phyloP scores from a whole-genome alignment of 2,797 vertebrate genomes.

The Poecilia picta region DNA sequence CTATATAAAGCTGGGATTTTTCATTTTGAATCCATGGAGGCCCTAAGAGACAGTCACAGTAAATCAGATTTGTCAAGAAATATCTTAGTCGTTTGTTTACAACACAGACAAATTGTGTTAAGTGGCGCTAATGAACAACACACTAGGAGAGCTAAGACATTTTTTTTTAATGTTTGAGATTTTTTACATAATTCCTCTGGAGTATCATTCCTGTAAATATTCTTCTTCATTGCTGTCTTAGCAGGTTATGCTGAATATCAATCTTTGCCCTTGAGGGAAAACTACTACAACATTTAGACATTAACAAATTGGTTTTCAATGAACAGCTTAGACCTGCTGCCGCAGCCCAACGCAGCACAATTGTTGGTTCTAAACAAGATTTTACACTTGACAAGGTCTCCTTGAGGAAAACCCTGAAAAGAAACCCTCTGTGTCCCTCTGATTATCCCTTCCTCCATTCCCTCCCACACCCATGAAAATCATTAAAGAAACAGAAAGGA shows the following conservation, averaged over 20 bases:
- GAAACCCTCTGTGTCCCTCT: slow-evolving; percentile 62
- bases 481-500: slow-evolving; percentile 26
- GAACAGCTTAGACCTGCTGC: slow-evolving; percentile 70
- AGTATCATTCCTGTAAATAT: slow-evolving; percentile 63
- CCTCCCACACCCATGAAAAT: slow-evolving; percentile 14
- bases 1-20: slow-evolving; percentile 30
- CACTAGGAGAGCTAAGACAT: slow-evolving; percentile 27
- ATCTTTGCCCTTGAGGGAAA: slow-evolving; percentile 73
- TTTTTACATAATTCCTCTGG: slow-evolving; percentile 67
- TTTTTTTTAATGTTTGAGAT: slow-evolving; percentile 55
- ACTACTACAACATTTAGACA: slow-evolving; percentile 69
- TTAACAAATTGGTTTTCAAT: slow-evolving; percentile 80
- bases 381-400: slow-evolving; percentile 74
- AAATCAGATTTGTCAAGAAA: slow-evolving; percentile 36
- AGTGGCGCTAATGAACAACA: slow-evolving; percentile 55
- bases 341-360: slow-evolving; percentile 64
- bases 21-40: slow-evolving; percentile 19
- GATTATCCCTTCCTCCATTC: slow-evolving; percentile 28
- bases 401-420: slow-evolving; percentile 65
- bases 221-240: slow-evolving; percentile 71
- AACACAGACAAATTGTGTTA: slow-evolving; percentile 41
- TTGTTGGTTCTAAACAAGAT: slow-evolving; percentile 64
- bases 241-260: slow-evolving; percentile 75
- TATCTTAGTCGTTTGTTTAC: slow-evolving; percentile 30
- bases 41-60: slow-evolving; percentile 25